Percentiles rank a stretch among this genome's conserved stretches.
Conservation (phyloP, 2,797 vertebrate species). For the Denticeps clupeoides region DNA sequence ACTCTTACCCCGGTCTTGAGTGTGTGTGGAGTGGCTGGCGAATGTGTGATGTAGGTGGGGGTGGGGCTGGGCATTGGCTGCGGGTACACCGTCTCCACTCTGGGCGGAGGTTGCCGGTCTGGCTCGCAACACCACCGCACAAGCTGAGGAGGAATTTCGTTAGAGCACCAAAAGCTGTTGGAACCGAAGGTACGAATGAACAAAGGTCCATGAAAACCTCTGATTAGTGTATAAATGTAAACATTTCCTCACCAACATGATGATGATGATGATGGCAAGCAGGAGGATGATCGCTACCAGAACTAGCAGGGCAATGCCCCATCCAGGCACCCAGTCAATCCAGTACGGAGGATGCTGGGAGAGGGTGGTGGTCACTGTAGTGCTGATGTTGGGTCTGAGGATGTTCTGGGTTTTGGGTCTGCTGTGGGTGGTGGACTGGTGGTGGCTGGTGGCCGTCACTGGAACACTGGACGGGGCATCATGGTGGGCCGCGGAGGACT, state of each 20-base stretch:
- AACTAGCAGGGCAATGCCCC: conserved; percentile 47
- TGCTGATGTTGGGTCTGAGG: background rate
- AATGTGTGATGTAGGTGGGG: conserved; percentile 19
- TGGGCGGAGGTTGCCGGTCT: background rate
- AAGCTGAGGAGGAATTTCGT: conserved; percentile 21
- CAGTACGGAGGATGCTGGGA: background rate
- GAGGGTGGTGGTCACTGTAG: background rate
- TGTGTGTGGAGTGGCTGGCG: no score
- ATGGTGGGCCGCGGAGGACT: no score
- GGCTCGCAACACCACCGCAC: conserved; percentile 32
- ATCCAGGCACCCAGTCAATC: conserved; percentile 33
- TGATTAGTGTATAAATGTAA: no score
- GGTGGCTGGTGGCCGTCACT: no score
- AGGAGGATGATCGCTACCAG: conserved; percentile 39
- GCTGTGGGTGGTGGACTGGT: no score
- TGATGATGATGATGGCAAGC: conserved; percentile 44
- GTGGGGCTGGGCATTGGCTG: conserved; percentile 27
- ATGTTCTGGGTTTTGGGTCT: background rate
- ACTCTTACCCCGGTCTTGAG: no score
- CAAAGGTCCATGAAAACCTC: background rate
- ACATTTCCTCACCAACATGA: conserved; percentile 41
- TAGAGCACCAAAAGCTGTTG: background rate
- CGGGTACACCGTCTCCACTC: conserved; percentile 8
- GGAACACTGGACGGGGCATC: no score
- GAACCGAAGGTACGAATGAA: background rate